Evolutionary conservation across 2,888 invertebrate species (phyloP), one percentile per base, ranked within the genome.

Genomic region (Brachyptera risi): DNA sequence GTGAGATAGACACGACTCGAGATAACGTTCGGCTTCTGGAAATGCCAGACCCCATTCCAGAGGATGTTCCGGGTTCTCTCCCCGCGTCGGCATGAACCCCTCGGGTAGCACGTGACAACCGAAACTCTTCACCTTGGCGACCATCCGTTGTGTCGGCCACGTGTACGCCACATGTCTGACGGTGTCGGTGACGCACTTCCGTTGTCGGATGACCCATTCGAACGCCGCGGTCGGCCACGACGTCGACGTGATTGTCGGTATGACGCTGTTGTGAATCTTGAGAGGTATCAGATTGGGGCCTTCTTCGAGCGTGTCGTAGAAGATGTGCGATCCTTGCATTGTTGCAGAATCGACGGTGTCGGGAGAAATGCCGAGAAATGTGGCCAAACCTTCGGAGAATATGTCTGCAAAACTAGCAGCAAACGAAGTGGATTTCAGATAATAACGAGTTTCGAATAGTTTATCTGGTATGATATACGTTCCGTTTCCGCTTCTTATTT

Each of bases 41-140:
- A 90, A 92, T 40, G 82, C 80, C 1, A 91, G 78, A 73, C 85
- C 86, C 92, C 92, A 92, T 72, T 92, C 89, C 19, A 90, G 74
- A 62, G 83, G 80, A 54, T 83, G 80, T 31, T 83, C 79, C 0
- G 80, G 76, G 71, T 87, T 87, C 17, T 74, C 72, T 1, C 82
- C 80, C 58, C 81, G 77, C 69, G 85, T 86, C 3, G 83, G 81
- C 49, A 83, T 77, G 72, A 82, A 86, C 5, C 88, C 88, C 64
- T 85, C 76, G 0, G 92, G 91, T 11, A 88, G 79, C 24, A 89
- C 74, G 65, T 87, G 81, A 68, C 86, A 89, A 1, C 88, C 86
- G 57, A 84, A 80, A 2, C 80, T 80, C 58, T 80, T 79, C 1
- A 89, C 80, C 69, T 85, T 84, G 26, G 80, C 80, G 0, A 88